Percentiles rank a stretch among this genome's conserved stretches.
Evolutionary conservation across 2,888 invertebrate genomes (phyloP).

Genomic region (Rhynchonema sp.): DNA sequence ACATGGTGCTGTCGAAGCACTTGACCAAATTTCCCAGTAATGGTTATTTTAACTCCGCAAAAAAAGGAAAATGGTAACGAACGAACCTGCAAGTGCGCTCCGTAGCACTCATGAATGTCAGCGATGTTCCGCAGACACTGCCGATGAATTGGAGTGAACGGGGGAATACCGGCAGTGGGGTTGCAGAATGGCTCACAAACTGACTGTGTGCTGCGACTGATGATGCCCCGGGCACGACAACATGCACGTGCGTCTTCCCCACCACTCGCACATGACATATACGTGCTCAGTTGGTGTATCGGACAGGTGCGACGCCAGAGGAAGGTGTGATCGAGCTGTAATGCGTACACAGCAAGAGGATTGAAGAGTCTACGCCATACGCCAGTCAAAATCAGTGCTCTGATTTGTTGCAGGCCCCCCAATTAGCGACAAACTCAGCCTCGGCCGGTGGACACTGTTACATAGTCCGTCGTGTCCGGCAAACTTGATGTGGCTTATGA

Average conservation of each 20-base stretch:
- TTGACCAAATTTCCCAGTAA: not conserved
- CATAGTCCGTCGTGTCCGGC: too few relatives aligned
- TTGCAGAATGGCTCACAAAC: conserved; percentile 4
- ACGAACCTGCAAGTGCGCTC: not conserved
- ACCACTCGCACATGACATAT: conserved; percentile 3
- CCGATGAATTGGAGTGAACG: not conserved
- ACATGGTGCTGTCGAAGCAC: not conserved
- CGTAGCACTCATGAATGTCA: not conserved
- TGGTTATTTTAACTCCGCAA: too few relatives aligned
- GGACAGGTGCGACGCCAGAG: conserved; percentile 1
- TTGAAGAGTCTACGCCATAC: not conserved
- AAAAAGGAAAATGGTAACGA: too few relatives aligned
- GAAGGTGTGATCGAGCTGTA: conserved; percentile 3
- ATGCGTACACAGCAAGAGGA: not conserved
- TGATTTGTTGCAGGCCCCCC: too few relatives aligned
- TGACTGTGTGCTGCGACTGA: not conserved
- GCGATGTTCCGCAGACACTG: not conserved
- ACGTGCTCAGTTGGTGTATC: not conserved
- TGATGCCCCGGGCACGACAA: not conserved
- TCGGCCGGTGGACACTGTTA: too few relatives aligned
- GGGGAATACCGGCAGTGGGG: conserved; percentile 2
- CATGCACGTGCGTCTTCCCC: conserved; percentile 3
- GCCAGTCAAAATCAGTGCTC: too few relatives aligned
- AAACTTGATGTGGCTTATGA: too few relatives aligned
- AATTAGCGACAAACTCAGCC: too few relatives aligned